phyloP scores from a whole-genome alignment of 2,113 vertebrate species.

The Cyanoderma ruficeps region DNA sequence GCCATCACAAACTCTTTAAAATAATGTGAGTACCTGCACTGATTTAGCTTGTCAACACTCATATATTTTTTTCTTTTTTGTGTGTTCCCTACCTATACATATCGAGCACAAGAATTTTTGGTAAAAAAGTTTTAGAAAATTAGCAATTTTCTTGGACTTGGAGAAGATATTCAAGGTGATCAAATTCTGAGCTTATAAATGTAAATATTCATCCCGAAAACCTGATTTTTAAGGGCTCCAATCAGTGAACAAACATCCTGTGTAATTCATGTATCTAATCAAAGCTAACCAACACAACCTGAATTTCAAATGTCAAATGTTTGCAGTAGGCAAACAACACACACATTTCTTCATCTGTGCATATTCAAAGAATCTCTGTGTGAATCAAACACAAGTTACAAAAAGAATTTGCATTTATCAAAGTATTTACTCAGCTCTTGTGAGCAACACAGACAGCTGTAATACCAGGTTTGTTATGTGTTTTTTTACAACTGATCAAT shows the following conservation, averaged over 20 bases:
- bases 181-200: constrained; percentile 42
- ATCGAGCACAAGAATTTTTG: not conserved
- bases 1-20: not conserved
- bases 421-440: not conserved
- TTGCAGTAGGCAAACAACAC: constrained; percentile 43
- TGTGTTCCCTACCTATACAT: not conserved
- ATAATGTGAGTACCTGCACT: not conserved
- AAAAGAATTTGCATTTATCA: not conserved
- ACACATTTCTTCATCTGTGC: constrained; percentile 39
- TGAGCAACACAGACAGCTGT: not conserved
- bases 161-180: constrained; percentile 12
- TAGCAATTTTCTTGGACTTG: not conserved
- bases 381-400: not conserved
- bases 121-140: not conserved
- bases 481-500: not conserved
- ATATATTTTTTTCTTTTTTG: no score
- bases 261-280: constrained; percentile 62
- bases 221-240: constrained; percentile 60
- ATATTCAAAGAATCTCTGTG: constrained; percentile 18
- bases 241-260: constrained; percentile 61
- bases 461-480: not conserved
- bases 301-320: constrained; percentile 63
- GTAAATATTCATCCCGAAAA: constrained; percentile 56
- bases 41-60: not conserved
- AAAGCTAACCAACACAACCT: constrained; percentile 47